phyloP scores from a whole-genome alignment of 2,797 vertebrate genomes.

The Molossus molossus region DNA sequence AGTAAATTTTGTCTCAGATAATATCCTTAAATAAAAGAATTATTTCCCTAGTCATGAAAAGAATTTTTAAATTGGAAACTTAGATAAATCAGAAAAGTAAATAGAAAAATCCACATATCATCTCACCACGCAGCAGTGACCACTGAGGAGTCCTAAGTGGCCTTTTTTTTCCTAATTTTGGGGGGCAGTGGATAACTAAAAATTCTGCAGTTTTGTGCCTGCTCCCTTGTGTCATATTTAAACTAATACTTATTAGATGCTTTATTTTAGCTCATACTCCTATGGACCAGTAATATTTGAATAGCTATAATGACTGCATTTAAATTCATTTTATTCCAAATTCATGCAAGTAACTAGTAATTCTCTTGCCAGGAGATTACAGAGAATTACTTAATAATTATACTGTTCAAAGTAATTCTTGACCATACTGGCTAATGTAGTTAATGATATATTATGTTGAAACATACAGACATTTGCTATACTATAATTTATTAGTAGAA shows the following conservation, averaged over 20 bases:
- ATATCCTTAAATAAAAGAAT: slow-evolving; percentile 60
- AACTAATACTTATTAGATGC: background rate
- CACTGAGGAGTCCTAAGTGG: background rate
- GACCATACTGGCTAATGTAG: background rate
- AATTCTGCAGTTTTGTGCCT: slow-evolving; percentile 14
- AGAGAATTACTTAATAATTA: slow-evolving; percentile 28
- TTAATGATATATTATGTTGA: slow-evolving; percentile 25
- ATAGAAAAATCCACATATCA: background rate
- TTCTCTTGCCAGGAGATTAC: slow-evolving; percentile 35
- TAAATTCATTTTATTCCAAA: slow-evolving; percentile 51
- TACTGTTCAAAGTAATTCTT: slow-evolving; percentile 32
- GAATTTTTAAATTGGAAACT: slow-evolving; percentile 35
- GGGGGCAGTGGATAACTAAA: background rate
- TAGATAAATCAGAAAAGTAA: slow-evolving; percentile 24
- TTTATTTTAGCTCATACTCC: slow-evolving; percentile 43
- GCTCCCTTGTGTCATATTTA: slow-evolving; percentile 2
- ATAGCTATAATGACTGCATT: slow-evolving; percentile 18
- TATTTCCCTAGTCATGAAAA: background rate
- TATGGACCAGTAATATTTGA: slow-evolving; percentile 33
- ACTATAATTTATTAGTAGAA: slow-evolving; percentile 2
- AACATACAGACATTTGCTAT: background rate
- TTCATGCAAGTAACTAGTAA: background rate
- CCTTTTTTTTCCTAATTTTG: slow-evolving; percentile 42
- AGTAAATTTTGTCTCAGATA: background rate
- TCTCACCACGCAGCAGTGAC: background rate